Conservation (phyloP, 2,888 invertebrate genomes). For the Synergus laeviventris region DNA sequence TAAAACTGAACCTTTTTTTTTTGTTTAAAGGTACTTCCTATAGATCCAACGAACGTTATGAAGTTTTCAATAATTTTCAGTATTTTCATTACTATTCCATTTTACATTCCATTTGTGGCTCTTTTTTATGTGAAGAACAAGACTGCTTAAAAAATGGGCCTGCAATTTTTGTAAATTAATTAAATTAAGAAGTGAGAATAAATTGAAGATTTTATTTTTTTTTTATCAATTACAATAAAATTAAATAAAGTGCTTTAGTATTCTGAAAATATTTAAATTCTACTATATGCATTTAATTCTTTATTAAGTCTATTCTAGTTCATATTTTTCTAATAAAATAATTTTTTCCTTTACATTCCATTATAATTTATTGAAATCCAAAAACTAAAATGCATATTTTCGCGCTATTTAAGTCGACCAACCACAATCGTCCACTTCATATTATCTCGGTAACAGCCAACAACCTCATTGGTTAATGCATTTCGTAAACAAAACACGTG, state of each 20-base stretch:
- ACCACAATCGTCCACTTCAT: no score
- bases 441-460: no score
- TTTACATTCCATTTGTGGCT: not conserved
- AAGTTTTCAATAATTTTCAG: not conserved
- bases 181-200: not conserved
- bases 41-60: not conserved
- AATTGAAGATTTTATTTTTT: not conserved
- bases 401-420: no score
- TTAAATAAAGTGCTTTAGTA: not conserved
- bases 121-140: conserved; percentile 2
- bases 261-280: no score
- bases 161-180: not conserved
- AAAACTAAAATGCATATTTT: not conserved
- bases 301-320: no score
- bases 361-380: not conserved
- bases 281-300: no score
- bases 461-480: not conserved
- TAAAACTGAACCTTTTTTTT: not conserved
- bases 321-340: no score
- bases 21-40: not conserved
- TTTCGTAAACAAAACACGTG: not conserved
- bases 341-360: not conserved
- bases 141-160: not conserved
- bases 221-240: not conserved
- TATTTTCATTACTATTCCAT: not conserved